Conservation (phyloP, 2,113 vertebrate genomes). For the Toxotes jaculatrix region DNA sequence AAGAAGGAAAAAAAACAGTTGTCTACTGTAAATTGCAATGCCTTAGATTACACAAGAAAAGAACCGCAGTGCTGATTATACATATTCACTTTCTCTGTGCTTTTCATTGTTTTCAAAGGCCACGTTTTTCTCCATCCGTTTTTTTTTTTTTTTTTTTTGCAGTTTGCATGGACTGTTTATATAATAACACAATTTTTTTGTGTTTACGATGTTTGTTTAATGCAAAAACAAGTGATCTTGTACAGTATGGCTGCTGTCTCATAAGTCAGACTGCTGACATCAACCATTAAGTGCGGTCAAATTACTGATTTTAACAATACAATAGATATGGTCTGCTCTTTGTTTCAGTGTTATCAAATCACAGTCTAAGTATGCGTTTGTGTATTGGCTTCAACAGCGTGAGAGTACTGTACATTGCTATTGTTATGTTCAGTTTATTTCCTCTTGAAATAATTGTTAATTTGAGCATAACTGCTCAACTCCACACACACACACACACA, state of each 20-base stretch:
- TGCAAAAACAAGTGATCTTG: too few species aligned
- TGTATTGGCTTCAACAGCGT: not conserved
- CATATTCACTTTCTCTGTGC: not conserved
- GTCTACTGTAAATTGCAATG: slow-evolving; percentile 34
- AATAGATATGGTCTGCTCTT: slow-evolving; percentile 16
- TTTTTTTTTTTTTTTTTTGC: too few species aligned
- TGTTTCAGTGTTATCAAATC: slow-evolving; percentile 20
- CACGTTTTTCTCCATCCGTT: too few species aligned
- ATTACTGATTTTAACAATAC: not conserved
- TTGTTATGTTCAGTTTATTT: not conserved
- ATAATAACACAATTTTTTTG: not conserved
- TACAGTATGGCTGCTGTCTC: not conserved
- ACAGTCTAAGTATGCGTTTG: not conserved
- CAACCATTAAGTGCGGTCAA: not conserved
- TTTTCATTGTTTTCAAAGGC: not conserved
- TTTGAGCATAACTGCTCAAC: not conserved
- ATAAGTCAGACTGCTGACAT: not conserved
- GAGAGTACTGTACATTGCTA: not conserved
- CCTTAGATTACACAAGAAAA: slow-evolving; percentile 21
- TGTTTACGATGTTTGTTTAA: too few species aligned
- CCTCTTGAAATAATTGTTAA: not conserved
- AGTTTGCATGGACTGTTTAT: not conserved
- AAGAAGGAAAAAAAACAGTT: slow-evolving; percentile 7
- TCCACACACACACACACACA: too few species aligned
- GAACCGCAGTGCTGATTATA: slow-evolving; percentile 5